Base-by-base conservation (phyloP, 2,797 vertebrate species). In the Pygocentrus nattereri region DNA sequence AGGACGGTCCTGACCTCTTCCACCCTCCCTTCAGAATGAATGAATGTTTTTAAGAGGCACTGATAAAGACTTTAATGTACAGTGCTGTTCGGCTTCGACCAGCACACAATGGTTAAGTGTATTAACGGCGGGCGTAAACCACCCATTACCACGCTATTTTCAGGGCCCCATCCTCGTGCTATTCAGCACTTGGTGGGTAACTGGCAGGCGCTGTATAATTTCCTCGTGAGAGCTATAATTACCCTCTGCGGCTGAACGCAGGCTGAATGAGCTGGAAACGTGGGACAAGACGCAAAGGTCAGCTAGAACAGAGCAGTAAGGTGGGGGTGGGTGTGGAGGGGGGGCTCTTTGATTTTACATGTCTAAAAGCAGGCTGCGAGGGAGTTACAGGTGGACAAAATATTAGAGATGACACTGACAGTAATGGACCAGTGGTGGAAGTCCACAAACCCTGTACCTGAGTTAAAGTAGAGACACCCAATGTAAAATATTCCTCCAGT, bases 221-320 rank as follows among this genome's bases (percentile, higher is more conserved):
- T 94, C 79, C 89, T 84, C 85, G 49, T 82, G 87, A 94, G 91
- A 89, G 88, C 91, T 93, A 81, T 93, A 94, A 95, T 95, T 94
- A 94, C 92, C 87, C 90, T 87, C 91, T 85, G 88, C 87, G 90
- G 89, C 90, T 80, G 86, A 90, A 86, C 91, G 85, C 87, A 86
- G 90, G 90, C 90, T 80, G 86, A 90, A 86, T 89, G 89, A 92
- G 90, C 89, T 91, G 88, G 86, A 91, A 91, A 92, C 88, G 88
- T 82, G 81, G 85, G 91, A 80, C 76, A 81, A 87, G 86, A 83
- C 67, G 70, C 87, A 89, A 93, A 92, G 92, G 94, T 94, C 92
- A 93, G 87, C 84, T 84, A 71, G 88, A 77, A 81, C 69, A 31
- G 69, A 82, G 50, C 30, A 75, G 70, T 18, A 41, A 75, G 65